Evolutionary conservation across 2,888 invertebrate species (phyloP), one percentile per base, ranked within the genome.

Genomic region (Altica lythri): DNA sequence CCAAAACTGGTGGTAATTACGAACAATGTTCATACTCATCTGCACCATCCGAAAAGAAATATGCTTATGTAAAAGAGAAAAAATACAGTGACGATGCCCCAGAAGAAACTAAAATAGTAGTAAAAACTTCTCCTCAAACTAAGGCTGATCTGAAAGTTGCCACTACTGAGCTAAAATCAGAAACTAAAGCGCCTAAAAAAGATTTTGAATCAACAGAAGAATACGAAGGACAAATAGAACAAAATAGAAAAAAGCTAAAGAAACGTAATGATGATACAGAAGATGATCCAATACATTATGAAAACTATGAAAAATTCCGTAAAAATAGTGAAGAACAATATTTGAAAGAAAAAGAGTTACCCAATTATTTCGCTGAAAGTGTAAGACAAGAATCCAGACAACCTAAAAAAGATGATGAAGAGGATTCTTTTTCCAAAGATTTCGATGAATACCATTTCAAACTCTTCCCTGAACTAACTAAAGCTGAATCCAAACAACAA

Each of bases 21-120:
- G 91, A 92, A 72, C 86, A 86, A 9, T 92, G 92, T 70, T 86
- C 88, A 0, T 92, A 90, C 72, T 85, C 86, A 6, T 84, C 86
- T 1, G 83, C 85, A 57, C 89, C 89, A 0, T 82, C 83, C 66
- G 88, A 88, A 58, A 85, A 89, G 70, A 80, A 83, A 69, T 87
- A 85, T 69, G 84, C 84, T 5, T 88, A 83, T 65, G 84, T 82
- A 3, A 83, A 82, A 54, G 84, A 86, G 74, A 80, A 79, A 58
- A 84, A 83, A 66, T 85, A 81, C 54, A 83, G 83, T 59, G 80
- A 82, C 60, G 79, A 81, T 64, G 79, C 80, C 53, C 78, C 79
- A 57, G 76, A 79, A 35, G 74, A 79, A 69, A 71, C 76, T 1
- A 68, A 72, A 56, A 57, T 63, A 6, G 59, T 40, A 30, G 14